phyloP scores from a whole-genome alignment of 2,888 invertebrate species.

The Dryococelus australis region DNA sequence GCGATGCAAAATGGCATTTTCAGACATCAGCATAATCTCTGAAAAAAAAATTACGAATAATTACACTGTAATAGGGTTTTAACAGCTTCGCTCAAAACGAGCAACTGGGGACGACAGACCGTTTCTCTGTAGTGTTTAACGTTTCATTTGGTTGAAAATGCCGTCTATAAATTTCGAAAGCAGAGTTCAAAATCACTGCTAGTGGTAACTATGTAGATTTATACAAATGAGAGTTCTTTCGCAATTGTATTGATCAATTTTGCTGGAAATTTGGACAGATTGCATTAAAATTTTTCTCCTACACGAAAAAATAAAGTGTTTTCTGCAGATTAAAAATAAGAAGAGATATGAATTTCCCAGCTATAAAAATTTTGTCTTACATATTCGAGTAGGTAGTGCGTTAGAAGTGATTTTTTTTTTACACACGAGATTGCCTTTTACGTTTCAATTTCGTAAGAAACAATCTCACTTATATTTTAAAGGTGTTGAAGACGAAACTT shows the following conservation, averaged over 20 bases:
- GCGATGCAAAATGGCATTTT: background rate
- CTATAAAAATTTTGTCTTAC: no score
- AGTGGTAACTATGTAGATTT: background rate
- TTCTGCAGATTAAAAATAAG: no score
- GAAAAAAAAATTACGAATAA: background rate
- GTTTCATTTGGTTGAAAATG: background rate
- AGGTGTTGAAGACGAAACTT: no score
- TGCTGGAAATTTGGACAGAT: no score
- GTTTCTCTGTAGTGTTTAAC: background rate
- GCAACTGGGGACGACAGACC: background rate
- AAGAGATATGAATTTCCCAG: no score
- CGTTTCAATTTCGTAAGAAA: no score
- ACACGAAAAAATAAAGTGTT: no score
- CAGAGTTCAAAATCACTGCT: background rate
- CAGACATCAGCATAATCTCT: background rate
- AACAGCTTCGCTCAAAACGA: slow-evolving; percentile 7
- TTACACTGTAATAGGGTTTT: background rate
- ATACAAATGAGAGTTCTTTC: background rate
- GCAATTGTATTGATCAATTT: background rate
- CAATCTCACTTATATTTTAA: no score
- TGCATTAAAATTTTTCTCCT: no score
- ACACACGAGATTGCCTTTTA: no score
- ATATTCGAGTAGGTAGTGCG: no score
- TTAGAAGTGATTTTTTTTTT: no score
- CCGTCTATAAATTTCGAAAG: background rate